These are phyloP conservation scores for Diadegma fenestrale DNA, from an alignment of 2,888 invertebrate genomes.

Conservation along the genomic window DNA sequence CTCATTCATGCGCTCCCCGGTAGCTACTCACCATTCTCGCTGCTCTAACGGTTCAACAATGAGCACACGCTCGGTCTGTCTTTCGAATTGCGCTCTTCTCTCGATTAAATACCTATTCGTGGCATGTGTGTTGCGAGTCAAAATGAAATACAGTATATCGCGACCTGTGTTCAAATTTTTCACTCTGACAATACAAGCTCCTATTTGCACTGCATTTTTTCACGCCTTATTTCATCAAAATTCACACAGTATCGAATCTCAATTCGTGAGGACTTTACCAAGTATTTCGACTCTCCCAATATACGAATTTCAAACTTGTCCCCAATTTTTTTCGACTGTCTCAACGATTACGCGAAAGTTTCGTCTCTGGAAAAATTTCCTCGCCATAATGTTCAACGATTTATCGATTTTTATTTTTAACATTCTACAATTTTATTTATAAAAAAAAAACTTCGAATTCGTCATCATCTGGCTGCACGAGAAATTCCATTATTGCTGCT, in stretches of 20 bases:
- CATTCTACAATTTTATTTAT: neutral
- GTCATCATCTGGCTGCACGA: neutral
- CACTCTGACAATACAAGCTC: neutral
- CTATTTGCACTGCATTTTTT: conserved; percentile 32
- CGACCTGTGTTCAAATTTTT: conserved; percentile 17
- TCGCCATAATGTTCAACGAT: neutral
- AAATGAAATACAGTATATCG: neutral
- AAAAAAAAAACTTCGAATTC: neutral
- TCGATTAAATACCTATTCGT: conserved; percentile 34
- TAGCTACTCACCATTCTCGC: conserved; percentile 36
- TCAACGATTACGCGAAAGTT: neutral
- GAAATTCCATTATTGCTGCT: neutral
- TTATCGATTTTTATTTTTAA: neutral
- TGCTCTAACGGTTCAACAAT: conserved; percentile 63
- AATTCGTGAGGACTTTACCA: neutral
- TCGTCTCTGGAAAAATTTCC: neutral
- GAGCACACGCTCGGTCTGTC: conserved; percentile 51
- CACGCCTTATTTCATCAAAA: conserved; percentile 13
- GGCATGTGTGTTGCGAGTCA: conserved; percentile 6
- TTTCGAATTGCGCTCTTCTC: conserved; percentile 39
- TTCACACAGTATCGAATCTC: conserved; percentile 6
- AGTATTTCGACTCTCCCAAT: neutral
- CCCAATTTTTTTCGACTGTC: neutral
- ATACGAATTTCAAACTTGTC: neutral
- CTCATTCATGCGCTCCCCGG: conserved; percentile 55